Evolutionary conservation across 2,888 invertebrate genomes (phyloP), one percentile per base, ranked within the genome.

Genomic region (Pyralis farinalis): DNA sequence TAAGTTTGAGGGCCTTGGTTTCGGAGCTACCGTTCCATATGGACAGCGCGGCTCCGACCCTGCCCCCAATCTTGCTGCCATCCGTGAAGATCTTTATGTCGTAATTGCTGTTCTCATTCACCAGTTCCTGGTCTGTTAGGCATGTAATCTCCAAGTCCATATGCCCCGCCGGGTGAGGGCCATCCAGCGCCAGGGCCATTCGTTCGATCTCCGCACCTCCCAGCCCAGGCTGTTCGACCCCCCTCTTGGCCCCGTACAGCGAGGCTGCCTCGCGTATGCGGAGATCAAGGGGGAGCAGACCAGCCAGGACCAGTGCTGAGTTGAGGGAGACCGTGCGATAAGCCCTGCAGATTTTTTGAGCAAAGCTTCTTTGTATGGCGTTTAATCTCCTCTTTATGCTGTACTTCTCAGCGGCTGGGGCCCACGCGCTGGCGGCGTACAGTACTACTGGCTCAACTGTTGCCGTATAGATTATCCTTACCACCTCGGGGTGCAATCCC

Each of bases 241-340:
- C 51, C 16, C 35, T 51, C 37, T 34, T 53, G 1, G 39, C 43
- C 36, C 45, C 47, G 20, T 53, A 56, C 6, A 53, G 30, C 1
- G 42, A 3, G 5, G 47, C 46, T 8, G 38, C 43, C 25, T 60
- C 55, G 0, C 21, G 33, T 4, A 51, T 33, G 0, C 52, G 21
- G 0, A 54, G 40, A 42, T 51, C 51, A 0, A 54, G 41, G 6
- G 54, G 51, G 1, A 53, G 5, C 8, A 51, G 16, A 2, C 16
- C 16, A 4, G 16, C 16, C 3, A 16, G 16, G 2, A 16, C 3
- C 16, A 16, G 34, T 0, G 48, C 49, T 6, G 53, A 42, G 34
- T 47, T 41, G 1, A 53, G 33, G 1, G 47, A 49, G 9, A 43
- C 44, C 1, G 52, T 50, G 0, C 46, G 35, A 11, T 50, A 53